Conservation (phyloP, 2,888 invertebrate species). For the Unio pictorum region DNA sequence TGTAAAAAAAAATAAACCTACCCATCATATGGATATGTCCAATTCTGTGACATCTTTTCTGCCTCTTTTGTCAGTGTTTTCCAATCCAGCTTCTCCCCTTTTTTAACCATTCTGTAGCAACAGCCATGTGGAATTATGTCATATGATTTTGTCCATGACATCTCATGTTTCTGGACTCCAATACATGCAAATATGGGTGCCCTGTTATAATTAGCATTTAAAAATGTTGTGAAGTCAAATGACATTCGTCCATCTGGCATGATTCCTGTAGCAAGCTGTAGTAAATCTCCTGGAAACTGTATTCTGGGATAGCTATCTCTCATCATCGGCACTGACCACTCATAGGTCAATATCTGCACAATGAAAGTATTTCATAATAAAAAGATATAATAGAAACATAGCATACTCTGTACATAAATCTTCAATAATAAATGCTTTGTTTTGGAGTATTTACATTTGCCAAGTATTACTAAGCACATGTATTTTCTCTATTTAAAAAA, state of each 20-base stretch:
- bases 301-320: conserved; percentile 48
- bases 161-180: conserved; percentile 64
- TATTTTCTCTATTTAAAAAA: too few species aligned
- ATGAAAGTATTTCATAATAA: too few species aligned
- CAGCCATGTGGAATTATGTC: conserved; percentile 62
- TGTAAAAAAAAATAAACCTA: conserved; percentile 21
- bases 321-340: conserved; percentile 64
- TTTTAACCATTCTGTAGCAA: conserved; percentile 53
- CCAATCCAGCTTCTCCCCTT: conserved; percentile 31
- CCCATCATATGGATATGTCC: conserved; percentile 55
- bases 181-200: conserved; percentile 65
- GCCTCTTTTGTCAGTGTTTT: conserved; percentile 37
- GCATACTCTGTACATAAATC: too few species aligned
- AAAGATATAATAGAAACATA: too few species aligned
- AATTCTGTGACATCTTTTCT: conserved; percentile 49
- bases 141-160: conserved; percentile 58
- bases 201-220: conserved; percentile 63
- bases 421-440: too few species aligned
- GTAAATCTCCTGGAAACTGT: conserved; percentile 61
- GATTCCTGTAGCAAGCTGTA: conserved; percentile 37
- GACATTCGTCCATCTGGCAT: conserved; percentile 46
- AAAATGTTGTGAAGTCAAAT: conserved; percentile 62
- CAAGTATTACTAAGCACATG: too few species aligned
- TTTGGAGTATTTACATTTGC: too few species aligned
- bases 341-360: conserved; percentile 61